Conservation (phyloP, 2,113 vertebrate genomes). For the Chitala chitala region DNA sequence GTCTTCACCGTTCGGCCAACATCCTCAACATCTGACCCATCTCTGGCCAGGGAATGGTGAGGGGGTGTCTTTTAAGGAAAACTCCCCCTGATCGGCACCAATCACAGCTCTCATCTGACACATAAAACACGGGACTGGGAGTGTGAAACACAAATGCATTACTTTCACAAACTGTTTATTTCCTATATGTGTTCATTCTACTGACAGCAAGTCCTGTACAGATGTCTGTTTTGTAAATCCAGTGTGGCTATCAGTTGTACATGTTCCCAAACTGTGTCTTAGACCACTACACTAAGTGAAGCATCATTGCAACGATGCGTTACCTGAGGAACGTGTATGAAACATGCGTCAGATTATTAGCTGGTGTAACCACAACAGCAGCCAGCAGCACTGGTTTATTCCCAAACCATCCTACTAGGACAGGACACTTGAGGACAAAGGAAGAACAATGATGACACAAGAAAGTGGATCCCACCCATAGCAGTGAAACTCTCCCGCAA, state of each 20-base stretch:
- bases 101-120: not conserved
- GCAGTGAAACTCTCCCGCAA: not conserved
- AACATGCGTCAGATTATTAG: not conserved
- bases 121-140: not conserved
- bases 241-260: too few relatives aligned
- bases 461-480: not conserved
- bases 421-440: not conserved
- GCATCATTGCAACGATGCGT: not conserved
- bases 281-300: too few relatives aligned
- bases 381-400: not conserved
- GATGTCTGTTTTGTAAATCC: too few relatives aligned
- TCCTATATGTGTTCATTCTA: too few relatives aligned
- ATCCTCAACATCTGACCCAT: not conserved
- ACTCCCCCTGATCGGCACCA: not conserved
- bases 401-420: not conserved
- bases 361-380: not conserved
- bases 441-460: not conserved
- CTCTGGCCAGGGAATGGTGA: too few relatives aligned
- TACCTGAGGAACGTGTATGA: not conserved
- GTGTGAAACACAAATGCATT: too few relatives aligned
- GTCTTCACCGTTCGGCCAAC: not conserved
- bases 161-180: too few relatives aligned
- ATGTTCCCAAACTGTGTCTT: too few relatives aligned
- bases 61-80: not conserved
- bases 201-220: too few relatives aligned